Percentiles rank a stretch among this genome's conserved stretches.
Evolutionary conservation across 2,888 invertebrate species (phyloP).

Genomic region (Azorinus chamasolen): DNA sequence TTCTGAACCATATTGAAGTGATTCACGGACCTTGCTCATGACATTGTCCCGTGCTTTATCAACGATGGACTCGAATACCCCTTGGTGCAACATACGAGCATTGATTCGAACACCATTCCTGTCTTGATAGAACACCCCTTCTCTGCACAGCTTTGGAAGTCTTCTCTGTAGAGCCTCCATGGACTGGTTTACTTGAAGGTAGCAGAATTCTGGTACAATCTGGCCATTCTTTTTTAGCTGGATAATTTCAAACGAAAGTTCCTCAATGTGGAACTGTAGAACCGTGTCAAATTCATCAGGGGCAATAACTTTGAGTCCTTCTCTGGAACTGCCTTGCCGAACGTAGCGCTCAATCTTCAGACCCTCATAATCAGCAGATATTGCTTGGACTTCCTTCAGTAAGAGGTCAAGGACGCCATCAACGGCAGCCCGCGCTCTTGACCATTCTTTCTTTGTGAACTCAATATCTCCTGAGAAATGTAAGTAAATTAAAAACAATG

Average conservation of each 20-base stretch:
- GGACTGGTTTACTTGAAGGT: slow-evolving; percentile 12
- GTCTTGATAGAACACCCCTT: slow-evolving; percentile 20
- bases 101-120: slow-evolving; percentile 20
- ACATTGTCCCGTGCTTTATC: slow-evolving; percentile 14
- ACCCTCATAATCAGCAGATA: slow-evolving; percentile 23
- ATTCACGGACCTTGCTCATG: background rate
- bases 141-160: slow-evolving; percentile 27
- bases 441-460: slow-evolving; percentile 45
- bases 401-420: slow-evolving; percentile 38
- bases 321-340: slow-evolving; percentile 62
- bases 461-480: slow-evolving; percentile 53
- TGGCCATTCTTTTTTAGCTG: slow-evolving; percentile 5
- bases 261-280: slow-evolving; percentile 54
- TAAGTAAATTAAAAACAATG: background rate
- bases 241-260: slow-evolving; percentile 6
- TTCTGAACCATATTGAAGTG: slow-evolving; percentile 1
- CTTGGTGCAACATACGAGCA: slow-evolving; percentile 37
- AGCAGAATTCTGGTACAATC: slow-evolving; percentile 38
- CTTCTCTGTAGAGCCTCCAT: background rate
- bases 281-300: slow-evolving; percentile 64
- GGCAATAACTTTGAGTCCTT: slow-evolving; percentile 60
- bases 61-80: slow-evolving; percentile 47
- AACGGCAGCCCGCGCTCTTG: slow-evolving; percentile 28
- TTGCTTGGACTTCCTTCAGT: slow-evolving; percentile 26
- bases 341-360: slow-evolving; percentile 47